phyloP scores from a whole-genome alignment of 2,888 invertebrate genomes.

The Calliopum simillimum region DNA sequence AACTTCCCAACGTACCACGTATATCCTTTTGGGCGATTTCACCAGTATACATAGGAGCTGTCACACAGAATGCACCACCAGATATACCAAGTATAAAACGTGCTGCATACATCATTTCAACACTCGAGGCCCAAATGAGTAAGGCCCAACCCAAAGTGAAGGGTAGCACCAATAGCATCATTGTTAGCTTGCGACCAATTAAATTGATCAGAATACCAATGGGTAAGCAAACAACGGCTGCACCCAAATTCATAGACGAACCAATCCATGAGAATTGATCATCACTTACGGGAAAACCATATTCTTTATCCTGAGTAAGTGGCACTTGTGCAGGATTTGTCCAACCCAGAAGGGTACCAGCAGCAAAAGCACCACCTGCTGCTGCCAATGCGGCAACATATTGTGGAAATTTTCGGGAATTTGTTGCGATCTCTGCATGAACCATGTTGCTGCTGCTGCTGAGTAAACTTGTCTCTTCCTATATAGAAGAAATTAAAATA shows the following conservation, averaged over 20 bases:
- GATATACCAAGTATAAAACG: constrained; percentile 65
- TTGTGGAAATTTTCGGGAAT: constrained; percentile 56
- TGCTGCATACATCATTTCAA: constrained; percentile 61
- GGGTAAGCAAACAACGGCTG: constrained; percentile 78
- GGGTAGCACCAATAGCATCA: constrained; percentile 70
- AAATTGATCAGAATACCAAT: constrained; percentile 77
- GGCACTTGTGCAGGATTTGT: constrained; percentile 73
- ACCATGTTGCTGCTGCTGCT: constrained; percentile 54
- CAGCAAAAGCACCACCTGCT: constrained; percentile 82
- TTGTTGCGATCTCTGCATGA: constrained; percentile 49
- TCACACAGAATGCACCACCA: constrained; percentile 83
- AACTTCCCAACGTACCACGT: constrained; percentile 86
- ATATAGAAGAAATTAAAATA: neutral
- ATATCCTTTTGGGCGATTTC: constrained; percentile 88
- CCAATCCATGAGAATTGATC: constrained; percentile 78
- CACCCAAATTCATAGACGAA: constrained; percentile 78
- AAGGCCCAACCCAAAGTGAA: constrained; percentile 82
- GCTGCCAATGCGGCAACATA: constrained; percentile 69
- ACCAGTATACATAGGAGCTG: constrained; percentile 85
- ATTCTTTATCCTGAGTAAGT: constrained; percentile 34
- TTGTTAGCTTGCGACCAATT: constrained; percentile 78
- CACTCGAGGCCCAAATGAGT: constrained; percentile 80
- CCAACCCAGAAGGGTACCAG: constrained; percentile 83
- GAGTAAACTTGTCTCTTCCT: constrained; percentile 29
- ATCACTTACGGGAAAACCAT: constrained; percentile 69